phyloP scores from a whole-genome alignment of 2,797 vertebrate genomes.

The Brotula barbata region DNA sequence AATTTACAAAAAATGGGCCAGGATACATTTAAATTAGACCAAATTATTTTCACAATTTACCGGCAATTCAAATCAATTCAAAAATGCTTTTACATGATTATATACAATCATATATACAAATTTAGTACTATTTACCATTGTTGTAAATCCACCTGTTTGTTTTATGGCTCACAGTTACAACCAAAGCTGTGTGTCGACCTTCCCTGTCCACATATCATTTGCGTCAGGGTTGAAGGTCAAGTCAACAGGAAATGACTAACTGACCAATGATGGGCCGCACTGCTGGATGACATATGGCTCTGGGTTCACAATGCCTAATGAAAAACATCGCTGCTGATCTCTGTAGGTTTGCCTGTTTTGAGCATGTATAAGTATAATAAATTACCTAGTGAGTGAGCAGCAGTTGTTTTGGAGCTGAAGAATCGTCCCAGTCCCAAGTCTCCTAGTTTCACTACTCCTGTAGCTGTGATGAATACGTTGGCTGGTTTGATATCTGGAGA shows the following conservation, averaged over 20 bases:
- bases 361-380: constrained; percentile 82
- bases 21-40: no score
- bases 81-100: constrained; percentile 21
- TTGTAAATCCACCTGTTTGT: constrained; percentile 55
- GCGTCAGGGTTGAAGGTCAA: constrained; percentile 74
- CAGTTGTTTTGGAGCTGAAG: constrained; percentile 97
- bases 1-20: no score
- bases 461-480: constrained; percentile 96
- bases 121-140: constrained; percentile 51
- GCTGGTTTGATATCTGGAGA: constrained; percentile 93
- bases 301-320: constrained; percentile 74
- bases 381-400: constrained; percentile 94
- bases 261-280: constrained; percentile 72
- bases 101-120: constrained; percentile 45
- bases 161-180: constrained; percentile 58
- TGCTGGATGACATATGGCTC: constrained; percentile 78
- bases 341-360: constrained; percentile 21
- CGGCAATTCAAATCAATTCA: not conserved
- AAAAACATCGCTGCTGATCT: constrained; percentile 77
- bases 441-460: constrained; percentile 95
- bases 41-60: constrained; percentile 6
- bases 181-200: constrained; percentile 45
- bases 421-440: constrained; percentile 93
- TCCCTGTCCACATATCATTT: constrained; percentile 55
- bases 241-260: constrained; percentile 80